These are phyloP conservation scores for Mythimna lalbum DNA, from an alignment of 2,888 invertebrate genomes.

Conservation along the genomic window DNA sequence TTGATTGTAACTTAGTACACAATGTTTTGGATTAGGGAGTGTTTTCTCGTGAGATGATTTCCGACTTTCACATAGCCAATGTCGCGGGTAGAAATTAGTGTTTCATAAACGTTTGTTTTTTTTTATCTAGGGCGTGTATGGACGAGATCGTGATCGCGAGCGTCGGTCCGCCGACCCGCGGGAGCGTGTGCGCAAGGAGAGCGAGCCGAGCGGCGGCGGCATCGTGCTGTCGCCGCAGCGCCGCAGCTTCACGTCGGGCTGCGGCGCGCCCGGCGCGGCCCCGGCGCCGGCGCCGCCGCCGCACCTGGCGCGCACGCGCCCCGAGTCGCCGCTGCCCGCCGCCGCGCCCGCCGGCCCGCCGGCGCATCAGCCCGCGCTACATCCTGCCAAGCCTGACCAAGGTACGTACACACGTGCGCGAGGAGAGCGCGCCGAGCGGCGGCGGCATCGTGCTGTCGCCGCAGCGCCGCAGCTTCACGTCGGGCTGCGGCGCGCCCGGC, in stretches of 20 bases:
- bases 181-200: conserved; percentile 95
- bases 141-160: conserved; percentile 79
- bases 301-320: conserved; percentile 90
- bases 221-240: conserved; percentile 96
- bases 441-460: conserved; percentile 95
- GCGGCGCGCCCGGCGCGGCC: conserved; percentile 93
- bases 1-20: no score
- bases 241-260: conserved; percentile 96
- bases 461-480: conserved; percentile 96
- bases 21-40: no score
- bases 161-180: conserved; percentile 92
- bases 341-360: conserved; percentile 68
- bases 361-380: conserved; percentile 60
- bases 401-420: conserved; percentile 92
- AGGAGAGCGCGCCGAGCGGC: conserved; percentile 92
- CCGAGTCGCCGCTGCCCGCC: conserved; percentile 80
- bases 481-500: conserved; percentile 95
- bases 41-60: no score
- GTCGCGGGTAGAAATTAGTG: background rate
- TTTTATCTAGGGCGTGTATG: conserved; percentile 77
- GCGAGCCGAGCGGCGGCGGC: conserved; percentile 91
- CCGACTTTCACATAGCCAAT: background rate
- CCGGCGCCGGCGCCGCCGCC: conserved; percentile 74
- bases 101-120: background rate
- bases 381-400: conserved; percentile 76